These are phyloP conservation scores for Antitype chi DNA, from an alignment of 2,888 invertebrate species.

Conservation along the genomic window DNA sequence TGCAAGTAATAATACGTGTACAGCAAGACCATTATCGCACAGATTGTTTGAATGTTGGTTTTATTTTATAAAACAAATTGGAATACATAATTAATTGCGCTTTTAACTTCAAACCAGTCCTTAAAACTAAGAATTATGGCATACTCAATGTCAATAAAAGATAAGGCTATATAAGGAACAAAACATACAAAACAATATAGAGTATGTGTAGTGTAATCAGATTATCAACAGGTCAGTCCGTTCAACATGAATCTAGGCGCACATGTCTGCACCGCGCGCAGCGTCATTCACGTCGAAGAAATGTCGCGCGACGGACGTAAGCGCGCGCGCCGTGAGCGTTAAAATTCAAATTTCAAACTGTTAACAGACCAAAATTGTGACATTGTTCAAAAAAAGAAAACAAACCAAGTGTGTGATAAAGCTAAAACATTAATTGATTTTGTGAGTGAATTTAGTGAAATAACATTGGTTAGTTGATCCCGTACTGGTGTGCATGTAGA, in stretches of 20 bases:
- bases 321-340: constrained; percentile 80
- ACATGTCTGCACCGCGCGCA: constrained; percentile 68
- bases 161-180: constrained; percentile 73
- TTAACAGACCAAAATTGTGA: constrained; percentile 71
- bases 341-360: constrained; percentile 78
- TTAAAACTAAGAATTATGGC: constrained; percentile 49
- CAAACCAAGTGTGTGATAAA: constrained; percentile 66
- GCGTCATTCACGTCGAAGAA: constrained; percentile 85
- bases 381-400: constrained; percentile 63
- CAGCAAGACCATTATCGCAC: constrained; percentile 68
- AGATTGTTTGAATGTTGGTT: constrained; percentile 68
- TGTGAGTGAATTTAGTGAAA: constrained; percentile 66
- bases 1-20: constrained; percentile 73
- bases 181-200: constrained; percentile 77
- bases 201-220: constrained; percentile 80
- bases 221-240: constrained; percentile 85
- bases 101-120: constrained; percentile 44
- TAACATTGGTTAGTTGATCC: constrained; percentile 57
- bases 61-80: constrained; percentile 61
- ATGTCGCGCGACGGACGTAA: constrained; percentile 79
- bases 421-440: constrained; percentile 50
- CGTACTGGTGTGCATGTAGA: constrained; percentile 76
- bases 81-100: constrained; percentile 53
- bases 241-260: constrained; percentile 79
- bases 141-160: constrained; percentile 57